Base-by-base conservation (phyloP, 1,140 invertebrate genomes). In the Pectinophora gossypiella region DNA sequence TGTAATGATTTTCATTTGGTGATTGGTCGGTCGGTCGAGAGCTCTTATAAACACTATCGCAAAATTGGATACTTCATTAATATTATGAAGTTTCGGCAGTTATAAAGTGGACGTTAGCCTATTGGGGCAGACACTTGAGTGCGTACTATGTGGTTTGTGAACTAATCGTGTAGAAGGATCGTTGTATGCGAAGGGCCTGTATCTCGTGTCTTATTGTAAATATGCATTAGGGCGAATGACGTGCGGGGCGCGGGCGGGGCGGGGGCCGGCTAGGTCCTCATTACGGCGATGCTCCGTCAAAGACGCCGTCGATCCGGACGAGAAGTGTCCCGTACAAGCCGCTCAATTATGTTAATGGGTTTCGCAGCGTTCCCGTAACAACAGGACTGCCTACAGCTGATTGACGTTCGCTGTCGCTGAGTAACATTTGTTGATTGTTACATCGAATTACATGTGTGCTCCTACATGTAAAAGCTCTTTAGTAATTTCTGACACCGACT, bases 341-440 rank as follows among this genome's bases (percentile, higher is more conserved):
- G 69, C 64, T 83, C 73, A 81, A 85, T 85, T 83, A 85, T 83
- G 76, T 58, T 83, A 85, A 85, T 83, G 76, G 77, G 55, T 72
- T 19, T 62, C 62, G 59, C 61, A 67, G 50, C 60, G 66, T 63
- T 66, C 56, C 44, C 53, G 50, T 51, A 46, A 66, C 68, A 66
- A 67, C 60, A 63, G 52, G 23, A 53, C 38, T 58, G 42, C 46
- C 54, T 59, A 61, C 58, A 60, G 42, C 60, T 72, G 68, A 68
- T 73, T 68, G 60, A 68, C 67, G 67, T 65, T 62, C 55, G 61
- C 46, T 48, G 48, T 55, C 48, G 45, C 49, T 38, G 27, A 4
- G 20, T 22, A 36, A 44, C 53, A 49, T 48, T 53, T 6, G 23
- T 12, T 6, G 6, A 18, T 40, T 40, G 16, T 40, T 40, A 40